Percentiles rank a stretch among this genome's conserved stretches.
phyloP scores from a whole-genome alignment of 2,888 invertebrate species.

The Blera fallax region DNA sequence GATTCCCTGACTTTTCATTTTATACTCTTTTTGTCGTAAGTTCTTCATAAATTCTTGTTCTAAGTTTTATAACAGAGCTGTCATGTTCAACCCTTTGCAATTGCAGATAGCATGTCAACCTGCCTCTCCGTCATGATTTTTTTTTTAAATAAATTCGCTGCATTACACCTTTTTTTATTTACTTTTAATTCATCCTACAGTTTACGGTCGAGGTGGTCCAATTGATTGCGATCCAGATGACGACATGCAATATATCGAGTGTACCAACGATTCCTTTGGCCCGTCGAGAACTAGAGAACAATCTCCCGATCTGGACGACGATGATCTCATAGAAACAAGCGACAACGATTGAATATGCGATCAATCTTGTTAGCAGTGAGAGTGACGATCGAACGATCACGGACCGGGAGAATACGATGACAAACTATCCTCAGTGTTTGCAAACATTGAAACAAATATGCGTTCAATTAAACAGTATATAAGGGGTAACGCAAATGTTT shows the following conservation, averaged over 20 bases:
- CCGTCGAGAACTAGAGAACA: constrained; percentile 73
- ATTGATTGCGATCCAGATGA: constrained; percentile 77
- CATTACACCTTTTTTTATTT: background rate
- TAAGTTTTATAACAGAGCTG: too few relatives aligned
- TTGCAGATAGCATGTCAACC: too few relatives aligned
- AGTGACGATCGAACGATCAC: constrained; percentile 32
- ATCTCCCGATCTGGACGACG: constrained; percentile 79
- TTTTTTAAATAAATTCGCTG: background rate
- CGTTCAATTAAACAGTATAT: constrained; percentile 52
- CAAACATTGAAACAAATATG: constrained; percentile 56
- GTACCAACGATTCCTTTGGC: constrained; percentile 76
- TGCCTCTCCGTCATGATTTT: background rate
- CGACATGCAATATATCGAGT: constrained; percentile 78
- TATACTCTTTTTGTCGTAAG: too few relatives aligned
- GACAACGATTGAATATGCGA: constrained; percentile 78
- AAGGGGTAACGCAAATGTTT: constrained; percentile 53
- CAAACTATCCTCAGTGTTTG: constrained; percentile 67
- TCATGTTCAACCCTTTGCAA: too few relatives aligned
- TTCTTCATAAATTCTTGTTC: too few relatives aligned
- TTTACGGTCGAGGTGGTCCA: constrained; percentile 78
- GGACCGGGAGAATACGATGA: constrained; percentile 46
- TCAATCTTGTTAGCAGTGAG: constrained; percentile 16
- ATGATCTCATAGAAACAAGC: constrained; percentile 78
- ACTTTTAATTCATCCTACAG: constrained; percentile 72
- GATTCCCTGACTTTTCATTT: too few relatives aligned